Evolutionary conservation across 2,113 vertebrate species (phyloP).

Genomic region (Grus americana): DNA sequence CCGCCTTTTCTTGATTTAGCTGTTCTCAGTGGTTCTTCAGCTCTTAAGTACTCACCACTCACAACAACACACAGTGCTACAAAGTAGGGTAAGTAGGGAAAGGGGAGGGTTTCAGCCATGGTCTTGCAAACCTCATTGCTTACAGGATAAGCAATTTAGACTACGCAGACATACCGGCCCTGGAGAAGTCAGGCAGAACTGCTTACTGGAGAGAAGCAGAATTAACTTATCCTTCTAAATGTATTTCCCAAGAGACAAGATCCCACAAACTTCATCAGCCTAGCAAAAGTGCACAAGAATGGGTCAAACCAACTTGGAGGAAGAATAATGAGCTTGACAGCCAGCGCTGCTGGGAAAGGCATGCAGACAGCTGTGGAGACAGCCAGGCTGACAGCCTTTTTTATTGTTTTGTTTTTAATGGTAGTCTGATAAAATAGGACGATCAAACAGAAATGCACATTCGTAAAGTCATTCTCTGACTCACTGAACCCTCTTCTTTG

Average conservation of each 20-base stretch:
- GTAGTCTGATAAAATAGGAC: not conserved
- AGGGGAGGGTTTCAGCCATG: not conserved
- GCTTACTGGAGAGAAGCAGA: not conserved
- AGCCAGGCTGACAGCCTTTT: slow-evolving; percentile 51
- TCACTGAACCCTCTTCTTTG: not conserved
- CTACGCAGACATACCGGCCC: not conserved
- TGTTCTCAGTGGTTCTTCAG: not conserved
- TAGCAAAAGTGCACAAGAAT: not conserved
- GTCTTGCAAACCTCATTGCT: not conserved
- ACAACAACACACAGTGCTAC: not conserved
- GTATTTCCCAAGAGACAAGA: not conserved
- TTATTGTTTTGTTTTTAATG: slow-evolving; percentile 36
- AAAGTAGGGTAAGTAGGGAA: not conserved
- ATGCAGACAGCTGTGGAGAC: slow-evolving; percentile 21
- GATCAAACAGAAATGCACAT: slow-evolving; percentile 32
- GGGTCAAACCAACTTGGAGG: not conserved
- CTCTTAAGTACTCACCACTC: not conserved
- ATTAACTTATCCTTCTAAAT: slow-evolving; percentile 22
- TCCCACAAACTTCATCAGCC: slow-evolving; percentile 5
- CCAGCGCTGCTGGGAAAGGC: not conserved
- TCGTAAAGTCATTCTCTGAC: slow-evolving; percentile 47
- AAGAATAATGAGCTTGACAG: slow-evolving; percentile 48
- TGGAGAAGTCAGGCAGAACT: slow-evolving; percentile 16
- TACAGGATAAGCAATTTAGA: not conserved
- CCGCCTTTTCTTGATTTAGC: not conserved